phyloP scores from a whole-genome alignment of 1,140 invertebrate genomes.

The Prorops nasuta region DNA sequence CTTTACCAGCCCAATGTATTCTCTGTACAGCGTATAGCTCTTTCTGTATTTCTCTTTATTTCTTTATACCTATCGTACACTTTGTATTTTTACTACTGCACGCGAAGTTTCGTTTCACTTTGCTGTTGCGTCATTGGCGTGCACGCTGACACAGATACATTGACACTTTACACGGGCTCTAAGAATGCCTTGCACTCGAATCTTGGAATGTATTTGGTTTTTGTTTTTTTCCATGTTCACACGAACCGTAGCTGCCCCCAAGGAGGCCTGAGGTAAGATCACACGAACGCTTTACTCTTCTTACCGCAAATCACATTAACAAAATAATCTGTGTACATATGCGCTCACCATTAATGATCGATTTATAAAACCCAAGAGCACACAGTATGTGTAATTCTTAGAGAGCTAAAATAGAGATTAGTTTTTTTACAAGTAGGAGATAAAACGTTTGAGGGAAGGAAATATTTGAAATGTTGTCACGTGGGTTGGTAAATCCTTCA shows the following conservation, averaged over 20 bases:
- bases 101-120: slow-evolving; percentile 20
- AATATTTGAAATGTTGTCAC: too few relatives aligned
- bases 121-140: slow-evolving; percentile 23
- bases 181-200: slow-evolving; percentile 27
- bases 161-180: neutral
- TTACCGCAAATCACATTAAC: too few relatives aligned
- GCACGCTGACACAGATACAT: slow-evolving; percentile 16
- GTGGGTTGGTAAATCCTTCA: too few relatives aligned
- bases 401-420: too few relatives aligned
- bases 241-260: slow-evolving; percentile 70
- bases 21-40: slow-evolving; percentile 11
- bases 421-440: too few relatives aligned
- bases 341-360: too few relatives aligned
- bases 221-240: slow-evolving; percentile 60
- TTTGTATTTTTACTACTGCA: slow-evolving; percentile 21
- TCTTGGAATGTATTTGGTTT: slow-evolving; percentile 51
- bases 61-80: slow-evolving; percentile 7
- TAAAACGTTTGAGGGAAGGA: too few relatives aligned
- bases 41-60: slow-evolving; percentile 9
- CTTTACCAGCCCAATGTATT: slow-evolving; percentile 14
- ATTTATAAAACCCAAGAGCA: too few relatives aligned
- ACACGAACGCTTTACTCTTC: slow-evolving; percentile 32
- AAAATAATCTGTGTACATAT: too few relatives aligned
- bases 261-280: slow-evolving; percentile 79
- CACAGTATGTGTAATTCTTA: too few relatives aligned